A percentile compares a stretch with the other conserved stretches of the same genome.
These are phyloP conservation scores for Drosophila quinaria DNA, from an alignment of 2,888 invertebrate genomes.

Conservation along the genomic window DNA sequence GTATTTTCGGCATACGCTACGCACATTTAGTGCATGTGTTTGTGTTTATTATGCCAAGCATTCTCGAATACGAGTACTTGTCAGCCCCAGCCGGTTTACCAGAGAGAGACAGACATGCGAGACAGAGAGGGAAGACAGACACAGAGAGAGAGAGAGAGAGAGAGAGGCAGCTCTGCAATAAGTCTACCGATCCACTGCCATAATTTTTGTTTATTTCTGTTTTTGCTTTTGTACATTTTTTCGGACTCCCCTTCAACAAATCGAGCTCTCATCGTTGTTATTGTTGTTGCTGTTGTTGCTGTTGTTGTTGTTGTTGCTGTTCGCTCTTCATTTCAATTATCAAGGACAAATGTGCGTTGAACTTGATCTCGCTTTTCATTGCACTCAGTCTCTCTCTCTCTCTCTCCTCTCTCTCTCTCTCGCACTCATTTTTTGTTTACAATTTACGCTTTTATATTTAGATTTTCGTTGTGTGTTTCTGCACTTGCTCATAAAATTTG, in stretches of 20 bases:
- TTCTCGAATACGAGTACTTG: background rate
- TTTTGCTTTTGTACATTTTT: slow-evolving; percentile 50
- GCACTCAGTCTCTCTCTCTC: slow-evolving; percentile 3
- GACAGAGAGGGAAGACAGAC: background rate
- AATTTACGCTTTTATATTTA: slow-evolving; percentile 65
- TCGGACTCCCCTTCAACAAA: slow-evolving; percentile 62
- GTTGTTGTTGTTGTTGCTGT: slow-evolving; percentile 5
- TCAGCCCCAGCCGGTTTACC: slow-evolving; percentile 64
- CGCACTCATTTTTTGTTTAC: slow-evolving; percentile 61
- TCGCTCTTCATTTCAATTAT: slow-evolving; percentile 69
- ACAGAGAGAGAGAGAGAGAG: background rate
- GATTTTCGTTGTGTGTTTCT: slow-evolving; percentile 46
- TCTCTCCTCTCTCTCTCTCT: background rate
- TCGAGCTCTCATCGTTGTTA: background rate
- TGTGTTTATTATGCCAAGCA: slow-evolving; percentile 45
- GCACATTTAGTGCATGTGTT: slow-evolving; percentile 73
- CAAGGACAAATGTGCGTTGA: slow-evolving; percentile 82
- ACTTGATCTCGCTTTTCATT: slow-evolving; percentile 80
- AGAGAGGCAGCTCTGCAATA: slow-evolving; percentile 58
- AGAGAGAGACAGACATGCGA: background rate
- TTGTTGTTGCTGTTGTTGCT: slow-evolving; percentile 1
- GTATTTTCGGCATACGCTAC: slow-evolving; percentile 81
- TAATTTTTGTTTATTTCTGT: slow-evolving; percentile 75
- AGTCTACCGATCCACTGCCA: slow-evolving; percentile 82
- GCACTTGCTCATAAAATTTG: slow-evolving; percentile 68